A percentile compares a stretch with the other conserved stretches of the same genome.
These are phyloP conservation scores for Lasioglossum leucozonium DNA, from an alignment of 2,888 invertebrate genomes.

Conservation along the genomic window DNA sequence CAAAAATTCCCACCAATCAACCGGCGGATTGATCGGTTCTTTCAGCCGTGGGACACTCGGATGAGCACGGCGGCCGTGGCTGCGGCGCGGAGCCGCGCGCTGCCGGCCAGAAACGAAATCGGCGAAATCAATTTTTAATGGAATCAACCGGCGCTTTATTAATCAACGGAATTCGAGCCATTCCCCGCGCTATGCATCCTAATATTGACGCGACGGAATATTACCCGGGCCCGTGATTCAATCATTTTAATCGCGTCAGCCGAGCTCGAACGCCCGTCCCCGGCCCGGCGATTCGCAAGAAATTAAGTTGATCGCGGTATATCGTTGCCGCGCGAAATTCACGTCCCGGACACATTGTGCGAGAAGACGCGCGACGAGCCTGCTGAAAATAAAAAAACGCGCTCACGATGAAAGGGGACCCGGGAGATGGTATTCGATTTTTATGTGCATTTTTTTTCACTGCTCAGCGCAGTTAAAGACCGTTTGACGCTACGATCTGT, in stretches of 20 bases:
- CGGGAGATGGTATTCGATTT: too few relatives aligned
- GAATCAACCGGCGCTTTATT: constrained; percentile 39
- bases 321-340: not conserved
- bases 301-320: constrained; percentile 18
- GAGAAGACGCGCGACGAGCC: not conserved
- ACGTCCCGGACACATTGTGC: not conserved
- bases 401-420: not conserved
- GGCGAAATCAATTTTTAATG: constrained; percentile 44
- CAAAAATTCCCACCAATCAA: constrained; percentile 35
- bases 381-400: not conserved
- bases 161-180: constrained; percentile 39
- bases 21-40: constrained; percentile 27
- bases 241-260: constrained; percentile 43
- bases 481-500: too few relatives aligned
- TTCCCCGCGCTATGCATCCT: constrained; percentile 8
- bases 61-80: not conserved
- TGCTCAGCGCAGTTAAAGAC: too few relatives aligned
- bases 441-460: too few relatives aligned
- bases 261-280: not conserved
- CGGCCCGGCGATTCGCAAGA: constrained; percentile 30
- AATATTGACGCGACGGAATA: constrained; percentile 30
- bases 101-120: constrained; percentile 25
- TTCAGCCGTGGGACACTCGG: not conserved
- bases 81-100: not conserved
- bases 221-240: constrained; percentile 31